phyloP scores from a whole-genome alignment of 2,113 vertebrate species.

The Macroglossus sobrinus region DNA sequence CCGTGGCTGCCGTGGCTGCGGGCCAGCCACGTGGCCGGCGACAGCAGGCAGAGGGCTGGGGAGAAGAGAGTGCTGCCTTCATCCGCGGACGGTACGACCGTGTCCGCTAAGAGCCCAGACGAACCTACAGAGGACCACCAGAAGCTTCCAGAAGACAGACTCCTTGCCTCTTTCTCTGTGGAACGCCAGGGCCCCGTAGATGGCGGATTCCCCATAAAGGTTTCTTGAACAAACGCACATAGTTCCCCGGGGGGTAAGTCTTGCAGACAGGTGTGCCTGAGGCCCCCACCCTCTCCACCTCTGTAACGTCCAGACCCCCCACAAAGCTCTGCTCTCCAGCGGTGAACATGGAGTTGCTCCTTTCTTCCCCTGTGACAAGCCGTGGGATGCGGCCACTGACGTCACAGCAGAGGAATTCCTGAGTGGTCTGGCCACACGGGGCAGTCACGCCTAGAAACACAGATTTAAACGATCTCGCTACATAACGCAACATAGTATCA shows the following conservation, averaged over 20 bases:
- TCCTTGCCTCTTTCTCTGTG: background rate
- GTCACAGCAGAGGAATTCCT: background rate
- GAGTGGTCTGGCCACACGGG: background rate
- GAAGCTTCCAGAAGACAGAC: too few relatives aligned
- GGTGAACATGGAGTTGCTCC: slow-evolving; percentile 77
- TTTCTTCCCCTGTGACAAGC: slow-evolving; percentile 65
- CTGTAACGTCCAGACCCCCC: slow-evolving; percentile 50
- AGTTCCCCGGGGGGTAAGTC: background rate
- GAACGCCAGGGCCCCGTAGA: fast-evolving
- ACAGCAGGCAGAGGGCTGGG: fast-evolving
- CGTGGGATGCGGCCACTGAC: background rate
- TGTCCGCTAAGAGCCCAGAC: background rate
- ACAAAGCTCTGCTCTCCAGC: slow-evolving; percentile 78
- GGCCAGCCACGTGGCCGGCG: too few relatives aligned
- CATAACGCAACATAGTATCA: background rate
- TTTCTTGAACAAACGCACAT: background rate
- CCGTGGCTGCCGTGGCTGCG: too few relatives aligned
- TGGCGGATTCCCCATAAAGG: fast-evolving
- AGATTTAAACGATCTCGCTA: background rate
- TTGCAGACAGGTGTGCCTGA: background rate
- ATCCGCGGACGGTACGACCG: background rate
- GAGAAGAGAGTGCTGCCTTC: background rate
- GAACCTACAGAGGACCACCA: too few relatives aligned
- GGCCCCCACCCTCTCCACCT: background rate
- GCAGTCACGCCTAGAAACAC: background rate